Evolutionary conservation across 2,797 vertebrate genomes (phyloP).

Genomic region (Chrysocyon brachyurus): DNA sequence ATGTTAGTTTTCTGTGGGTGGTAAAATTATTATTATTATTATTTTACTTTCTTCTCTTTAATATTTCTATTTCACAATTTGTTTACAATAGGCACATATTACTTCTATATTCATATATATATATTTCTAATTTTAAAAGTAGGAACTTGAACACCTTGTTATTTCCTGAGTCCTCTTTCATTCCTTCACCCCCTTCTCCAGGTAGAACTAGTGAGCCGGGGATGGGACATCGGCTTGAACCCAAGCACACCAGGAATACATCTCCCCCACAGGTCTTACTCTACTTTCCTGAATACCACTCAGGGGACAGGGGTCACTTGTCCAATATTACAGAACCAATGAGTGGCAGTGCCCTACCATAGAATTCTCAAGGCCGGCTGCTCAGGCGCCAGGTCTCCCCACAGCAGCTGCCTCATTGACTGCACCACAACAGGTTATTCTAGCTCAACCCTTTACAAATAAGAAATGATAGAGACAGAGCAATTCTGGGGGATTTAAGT

Average conservation of each 20-base stretch:
- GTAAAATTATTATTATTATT: conserved; percentile 4
- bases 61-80: conserved; percentile 12
- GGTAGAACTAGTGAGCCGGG: background rate
- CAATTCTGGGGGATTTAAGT: background rate
- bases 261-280: background rate
- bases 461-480: background rate
- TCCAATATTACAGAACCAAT: background rate
- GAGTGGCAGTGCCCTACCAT: background rate
- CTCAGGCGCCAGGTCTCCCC: background rate
- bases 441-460: background rate
- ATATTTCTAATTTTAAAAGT: background rate
- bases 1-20: background rate
- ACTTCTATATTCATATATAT: background rate
- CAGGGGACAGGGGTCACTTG: background rate
- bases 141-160: background rate
- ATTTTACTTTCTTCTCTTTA: conserved; percentile 37
- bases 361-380: background rate
- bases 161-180: background rate
- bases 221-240: background rate
- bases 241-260: background rate
- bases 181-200: conserved; percentile 9
- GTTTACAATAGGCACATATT: background rate
- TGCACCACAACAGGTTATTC: background rate
- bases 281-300: background rate
- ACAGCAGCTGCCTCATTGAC: background rate